phyloP scores from a whole-genome alignment of 2,113 vertebrate genomes.

The Azemiops feae region DNA sequence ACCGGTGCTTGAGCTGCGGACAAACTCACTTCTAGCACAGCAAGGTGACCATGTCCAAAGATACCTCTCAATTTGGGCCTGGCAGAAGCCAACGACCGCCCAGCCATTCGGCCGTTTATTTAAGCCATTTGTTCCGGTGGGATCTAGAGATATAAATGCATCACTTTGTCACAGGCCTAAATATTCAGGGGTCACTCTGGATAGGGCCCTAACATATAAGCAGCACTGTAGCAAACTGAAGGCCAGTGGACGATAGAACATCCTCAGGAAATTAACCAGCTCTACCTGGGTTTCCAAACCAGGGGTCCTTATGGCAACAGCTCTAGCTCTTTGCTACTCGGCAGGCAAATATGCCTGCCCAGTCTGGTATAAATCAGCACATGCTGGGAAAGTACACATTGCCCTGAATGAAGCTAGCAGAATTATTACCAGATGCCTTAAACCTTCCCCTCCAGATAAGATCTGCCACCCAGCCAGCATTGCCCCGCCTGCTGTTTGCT shows the following conservation, averaged over 20 bases:
- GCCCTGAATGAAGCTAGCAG: background rate
- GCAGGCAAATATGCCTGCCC: background rate
- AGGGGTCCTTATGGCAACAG: background rate
- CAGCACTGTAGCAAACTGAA: background rate
- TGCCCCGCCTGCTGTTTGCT: background rate
- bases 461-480: background rate
- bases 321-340: background rate
- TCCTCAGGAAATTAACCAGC: background rate
- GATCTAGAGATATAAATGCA: background rate
- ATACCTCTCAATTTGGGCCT: background rate
- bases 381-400: background rate
- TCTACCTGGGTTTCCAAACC: background rate
- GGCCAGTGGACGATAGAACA: background rate
- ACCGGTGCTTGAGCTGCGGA: background rate
- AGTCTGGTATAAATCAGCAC: background rate
- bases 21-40: background rate
- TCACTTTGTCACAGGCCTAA: background rate
- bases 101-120: too few species aligned
- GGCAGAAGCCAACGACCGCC: background rate
- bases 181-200: background rate
- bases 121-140: background rate
- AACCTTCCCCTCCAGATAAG: background rate
- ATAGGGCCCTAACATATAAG: background rate
- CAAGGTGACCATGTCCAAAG: background rate
- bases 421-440: background rate